Evolutionary conservation across 2,888 invertebrate species (phyloP).

Genomic region (Apocheima hispidaria): DNA sequence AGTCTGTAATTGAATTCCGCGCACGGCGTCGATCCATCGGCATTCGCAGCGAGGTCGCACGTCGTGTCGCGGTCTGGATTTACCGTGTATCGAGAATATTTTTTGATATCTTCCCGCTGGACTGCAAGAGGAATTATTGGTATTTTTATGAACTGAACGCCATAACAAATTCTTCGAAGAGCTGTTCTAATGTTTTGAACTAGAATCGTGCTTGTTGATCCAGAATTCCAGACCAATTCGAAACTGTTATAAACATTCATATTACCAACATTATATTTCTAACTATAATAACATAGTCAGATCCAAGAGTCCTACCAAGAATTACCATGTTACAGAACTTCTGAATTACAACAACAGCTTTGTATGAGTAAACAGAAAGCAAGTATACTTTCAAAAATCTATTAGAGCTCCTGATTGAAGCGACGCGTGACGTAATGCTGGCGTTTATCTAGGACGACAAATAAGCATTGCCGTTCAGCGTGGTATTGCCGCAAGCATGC

Average conservation of each 20-base stretch:
- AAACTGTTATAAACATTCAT: background rate
- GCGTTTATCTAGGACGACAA: too few species aligned
- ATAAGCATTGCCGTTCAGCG: too few species aligned
- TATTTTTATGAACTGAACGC: slow-evolving; percentile 69
- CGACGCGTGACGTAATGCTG: too few species aligned
- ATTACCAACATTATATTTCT: background rate
- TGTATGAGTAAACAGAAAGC: background rate
- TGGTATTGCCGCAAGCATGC: too few species aligned
- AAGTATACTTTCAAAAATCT: too few species aligned
- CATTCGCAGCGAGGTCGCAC: slow-evolving; percentile 65
- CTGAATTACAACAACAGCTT: background rate
- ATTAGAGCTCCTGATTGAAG: too few species aligned
- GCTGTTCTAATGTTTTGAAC: slow-evolving; percentile 25
- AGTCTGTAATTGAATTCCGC: slow-evolving; percentile 77
- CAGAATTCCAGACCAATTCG: background rate
- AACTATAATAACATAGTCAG: background rate
- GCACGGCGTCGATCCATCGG: slow-evolving; percentile 58
- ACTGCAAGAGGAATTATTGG: slow-evolving; percentile 66
- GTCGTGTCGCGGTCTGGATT: slow-evolving; percentile 75
- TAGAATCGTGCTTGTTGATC: slow-evolving; percentile 14
- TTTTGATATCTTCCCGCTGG: slow-evolving; percentile 71
- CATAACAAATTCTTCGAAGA: slow-evolving; percentile 60
- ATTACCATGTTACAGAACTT: slow-evolving; percentile 1
- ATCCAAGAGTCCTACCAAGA: background rate
- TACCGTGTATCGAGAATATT: slow-evolving; percentile 76